Conservation (phyloP, 2,888 invertebrate species). For the Drosophila subquinaria region DNA sequence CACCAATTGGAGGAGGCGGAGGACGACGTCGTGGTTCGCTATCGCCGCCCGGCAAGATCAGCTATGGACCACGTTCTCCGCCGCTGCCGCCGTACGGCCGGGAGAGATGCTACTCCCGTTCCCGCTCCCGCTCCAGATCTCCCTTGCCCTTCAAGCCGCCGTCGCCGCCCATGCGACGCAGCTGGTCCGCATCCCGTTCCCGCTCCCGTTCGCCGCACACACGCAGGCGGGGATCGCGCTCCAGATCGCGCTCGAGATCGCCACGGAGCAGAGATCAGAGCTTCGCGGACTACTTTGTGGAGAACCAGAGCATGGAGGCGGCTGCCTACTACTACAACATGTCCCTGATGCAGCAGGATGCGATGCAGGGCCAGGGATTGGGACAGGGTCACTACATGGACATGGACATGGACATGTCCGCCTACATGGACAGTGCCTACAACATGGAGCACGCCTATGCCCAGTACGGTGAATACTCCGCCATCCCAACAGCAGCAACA, state of each 20-base stretch:
- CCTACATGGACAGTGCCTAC: slow-evolving; percentile 74
- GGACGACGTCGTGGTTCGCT: slow-evolving; percentile 67
- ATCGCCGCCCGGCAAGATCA: slow-evolving; percentile 51
- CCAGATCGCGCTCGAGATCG: slow-evolving; percentile 43
- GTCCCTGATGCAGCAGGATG: slow-evolving; percentile 64
- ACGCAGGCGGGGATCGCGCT: too few species aligned
- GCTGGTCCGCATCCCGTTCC: slow-evolving; percentile 69
- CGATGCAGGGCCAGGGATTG: background rate
- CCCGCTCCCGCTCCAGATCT: slow-evolving; percentile 84
- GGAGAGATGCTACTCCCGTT: slow-evolving; percentile 80
- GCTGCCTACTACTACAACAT: slow-evolving; percentile 82
- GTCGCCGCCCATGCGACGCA: slow-evolving; percentile 84
- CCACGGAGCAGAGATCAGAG: slow-evolving; percentile 31
- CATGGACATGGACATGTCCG: slow-evolving; percentile 66
- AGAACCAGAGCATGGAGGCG: slow-evolving; percentile 53
- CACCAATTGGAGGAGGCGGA: background rate
- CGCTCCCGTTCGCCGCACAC: too few species aligned
- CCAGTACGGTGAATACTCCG: slow-evolving; percentile 74
- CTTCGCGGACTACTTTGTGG: slow-evolving; percentile 68
- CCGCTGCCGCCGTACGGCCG: slow-evolving; percentile 76
- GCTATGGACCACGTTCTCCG: slow-evolving; percentile 70
- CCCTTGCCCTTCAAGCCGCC: slow-evolving; percentile 84
- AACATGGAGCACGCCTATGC: slow-evolving; percentile 71
- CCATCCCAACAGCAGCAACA: slow-evolving; percentile 19
- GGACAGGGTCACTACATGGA: slow-evolving; percentile 41